A percentile compares a stretch with the other conserved stretches of the same genome.
Conservation (phyloP, 2,113 vertebrate species). For the Myrmecophaga tridactyla region DNA sequence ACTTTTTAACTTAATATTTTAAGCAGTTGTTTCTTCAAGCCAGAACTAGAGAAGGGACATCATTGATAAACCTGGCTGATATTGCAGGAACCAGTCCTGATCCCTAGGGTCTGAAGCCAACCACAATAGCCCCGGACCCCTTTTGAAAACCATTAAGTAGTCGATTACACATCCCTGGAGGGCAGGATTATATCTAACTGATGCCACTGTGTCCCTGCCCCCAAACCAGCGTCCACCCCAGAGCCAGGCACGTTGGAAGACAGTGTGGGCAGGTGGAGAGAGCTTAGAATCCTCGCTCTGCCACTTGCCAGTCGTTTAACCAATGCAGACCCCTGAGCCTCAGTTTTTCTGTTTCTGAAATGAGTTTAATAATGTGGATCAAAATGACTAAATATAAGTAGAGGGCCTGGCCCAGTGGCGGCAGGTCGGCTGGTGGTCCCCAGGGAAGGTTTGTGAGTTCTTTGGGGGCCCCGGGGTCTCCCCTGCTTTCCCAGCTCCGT, state of each 20-base stretch:
- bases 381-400: background rate
- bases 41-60: background rate
- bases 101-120: background rate
- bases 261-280: background rate
- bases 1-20: slow-evolving; percentile 33
- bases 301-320: background rate
- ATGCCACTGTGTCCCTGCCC: background rate
- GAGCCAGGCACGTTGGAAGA: background rate
- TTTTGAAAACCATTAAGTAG: background rate
- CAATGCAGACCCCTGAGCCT: background rate
- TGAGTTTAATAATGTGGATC: background rate
- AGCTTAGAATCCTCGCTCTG: background rate
- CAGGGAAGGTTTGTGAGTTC: background rate
- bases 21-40: slow-evolving; percentile 3
- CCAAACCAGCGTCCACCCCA: background rate
- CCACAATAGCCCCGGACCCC: background rate
- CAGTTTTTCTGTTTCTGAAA: slow-evolving; percentile 11
- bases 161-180: background rate
- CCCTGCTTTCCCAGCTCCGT: background rate
- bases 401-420: background rate
- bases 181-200: background rate
- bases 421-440: background rate
- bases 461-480: too few species aligned
- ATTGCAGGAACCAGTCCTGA: background rate
- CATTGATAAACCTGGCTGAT: background rate